phyloP scores from a whole-genome alignment of 2,888 invertebrate species.

The Archaeoteleia sp. region DNA sequence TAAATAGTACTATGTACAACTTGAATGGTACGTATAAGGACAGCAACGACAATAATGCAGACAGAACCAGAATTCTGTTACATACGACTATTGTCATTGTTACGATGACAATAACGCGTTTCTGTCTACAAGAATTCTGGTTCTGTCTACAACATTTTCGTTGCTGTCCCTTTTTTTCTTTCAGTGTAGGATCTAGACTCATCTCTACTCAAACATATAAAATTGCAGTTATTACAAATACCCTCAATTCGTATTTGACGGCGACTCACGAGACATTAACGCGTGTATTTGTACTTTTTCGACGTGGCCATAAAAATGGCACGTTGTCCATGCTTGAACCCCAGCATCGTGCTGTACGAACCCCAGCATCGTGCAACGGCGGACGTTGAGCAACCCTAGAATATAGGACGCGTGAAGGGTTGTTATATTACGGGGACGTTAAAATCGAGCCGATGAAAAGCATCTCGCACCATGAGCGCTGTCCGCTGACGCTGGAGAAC shows the following conservation, averaged over 20 bases:
- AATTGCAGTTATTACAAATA: background rate
- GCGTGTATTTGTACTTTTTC: constrained; percentile 16
- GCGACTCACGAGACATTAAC: constrained; percentile 8
- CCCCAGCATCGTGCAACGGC: constrained; percentile 11
- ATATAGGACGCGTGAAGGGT: constrained; percentile 22
- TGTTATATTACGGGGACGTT: constrained; percentile 49
- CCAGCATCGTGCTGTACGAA: constrained; percentile 7
- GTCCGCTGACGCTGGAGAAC: constrained; percentile 46
- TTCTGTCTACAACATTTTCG: no score
- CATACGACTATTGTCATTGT: no score
- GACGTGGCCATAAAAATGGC: constrained; percentile 38
- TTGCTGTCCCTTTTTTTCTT: no score
- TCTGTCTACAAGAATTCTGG: no score
- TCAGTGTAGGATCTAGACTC: no score
- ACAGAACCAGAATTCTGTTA: no score
- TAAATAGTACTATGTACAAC: no score
- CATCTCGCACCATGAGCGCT: constrained; percentile 34
- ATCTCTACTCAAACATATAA: no score
- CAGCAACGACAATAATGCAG: no score
- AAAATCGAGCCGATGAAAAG: constrained; percentile 48
- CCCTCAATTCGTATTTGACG: background rate
- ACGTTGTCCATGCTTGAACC: constrained; percentile 8
- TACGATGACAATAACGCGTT: no score
- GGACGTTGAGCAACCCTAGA: constrained; percentile 2
- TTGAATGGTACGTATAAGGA: no score